phyloP scores from a whole-genome alignment of 1,140 invertebrate genomes.

The Marisa cornuarietis region DNA sequence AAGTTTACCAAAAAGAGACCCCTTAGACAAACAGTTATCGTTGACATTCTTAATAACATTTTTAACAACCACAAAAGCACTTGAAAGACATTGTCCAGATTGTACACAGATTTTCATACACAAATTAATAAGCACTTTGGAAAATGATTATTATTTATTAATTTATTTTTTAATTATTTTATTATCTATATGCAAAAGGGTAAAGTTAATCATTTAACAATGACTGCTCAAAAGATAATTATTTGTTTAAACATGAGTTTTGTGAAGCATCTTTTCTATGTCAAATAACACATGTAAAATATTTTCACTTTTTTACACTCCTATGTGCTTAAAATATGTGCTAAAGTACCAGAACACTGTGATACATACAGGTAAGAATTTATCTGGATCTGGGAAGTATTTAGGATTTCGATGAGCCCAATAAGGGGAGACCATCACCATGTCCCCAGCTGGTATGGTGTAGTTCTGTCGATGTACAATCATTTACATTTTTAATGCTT shows the following conservation, averaged over 20 bases:
- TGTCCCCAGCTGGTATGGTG: conserved; percentile 47
- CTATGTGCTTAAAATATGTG: too few species aligned
- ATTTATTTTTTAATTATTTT: too few species aligned
- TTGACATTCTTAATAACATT: too few species aligned
- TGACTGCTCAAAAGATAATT: neutral
- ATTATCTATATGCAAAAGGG: neutral
- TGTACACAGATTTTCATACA: too few species aligned
- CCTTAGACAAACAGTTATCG: neutral
- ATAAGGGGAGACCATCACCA: conserved; percentile 54
- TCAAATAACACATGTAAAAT: neutral
- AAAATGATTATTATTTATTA: too few species aligned
- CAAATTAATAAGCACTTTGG: neutral
- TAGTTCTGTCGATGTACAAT: conserved; percentile 34
- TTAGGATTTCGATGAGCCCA: conserved; percentile 53
- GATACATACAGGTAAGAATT: conserved; percentile 44
- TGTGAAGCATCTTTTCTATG: neutral
- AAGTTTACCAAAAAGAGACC: neutral
- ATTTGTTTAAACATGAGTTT: neutral
- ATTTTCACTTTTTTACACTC: neutral
- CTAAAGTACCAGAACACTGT: too few species aligned
- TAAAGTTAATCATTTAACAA: neutral
- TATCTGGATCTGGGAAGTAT: conserved; percentile 47
- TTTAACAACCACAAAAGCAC: too few species aligned
- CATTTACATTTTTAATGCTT: neutral
- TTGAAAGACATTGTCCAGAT: too few species aligned